A percentile compares a stretch with the other conserved stretches of the same genome.
Conservation (phyloP, 2,113 vertebrate genomes). For the Chloebia gouldiae region DNA sequence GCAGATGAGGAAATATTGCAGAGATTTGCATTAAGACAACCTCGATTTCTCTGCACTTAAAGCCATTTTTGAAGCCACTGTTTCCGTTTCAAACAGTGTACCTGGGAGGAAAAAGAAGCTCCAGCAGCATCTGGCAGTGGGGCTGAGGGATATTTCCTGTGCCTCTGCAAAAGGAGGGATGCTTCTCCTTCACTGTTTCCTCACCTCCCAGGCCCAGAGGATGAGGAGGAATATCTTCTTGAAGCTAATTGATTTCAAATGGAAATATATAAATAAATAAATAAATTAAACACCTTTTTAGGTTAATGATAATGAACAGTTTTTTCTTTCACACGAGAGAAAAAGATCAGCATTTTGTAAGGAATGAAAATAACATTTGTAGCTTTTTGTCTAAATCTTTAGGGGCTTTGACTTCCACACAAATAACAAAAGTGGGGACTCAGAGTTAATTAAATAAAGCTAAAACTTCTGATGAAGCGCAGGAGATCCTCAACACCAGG, state of each 20-base stretch:
- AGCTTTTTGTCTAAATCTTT: not conserved
- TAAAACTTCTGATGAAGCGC: not conserved
- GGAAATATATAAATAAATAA: no score
- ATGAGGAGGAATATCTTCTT: not conserved
- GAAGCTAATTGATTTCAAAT: not conserved
- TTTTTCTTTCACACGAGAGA: not conserved
- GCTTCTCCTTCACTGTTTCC: not conserved
- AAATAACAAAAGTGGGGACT: not conserved
- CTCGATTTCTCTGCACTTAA: not conserved
- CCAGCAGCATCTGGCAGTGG: rapidly evolving
- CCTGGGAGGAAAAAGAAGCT: not conserved
- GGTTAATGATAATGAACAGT: not conserved
- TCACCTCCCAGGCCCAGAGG: not conserved
- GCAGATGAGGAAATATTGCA: not conserved
- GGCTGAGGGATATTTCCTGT: not conserved
- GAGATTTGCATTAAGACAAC: not conserved
- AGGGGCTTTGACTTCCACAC: not conserved
- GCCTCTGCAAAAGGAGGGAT: not conserved
- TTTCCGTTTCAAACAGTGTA: not conserved
- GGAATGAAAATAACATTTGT: not conserved
- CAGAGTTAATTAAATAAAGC: not conserved
- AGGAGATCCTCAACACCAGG: not conserved
- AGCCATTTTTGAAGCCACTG: not conserved
- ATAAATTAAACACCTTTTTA: not conserved
- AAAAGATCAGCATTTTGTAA: not conserved